Conservation (phyloP, 2,888 invertebrate species). For the Papilio demoleus region DNA sequence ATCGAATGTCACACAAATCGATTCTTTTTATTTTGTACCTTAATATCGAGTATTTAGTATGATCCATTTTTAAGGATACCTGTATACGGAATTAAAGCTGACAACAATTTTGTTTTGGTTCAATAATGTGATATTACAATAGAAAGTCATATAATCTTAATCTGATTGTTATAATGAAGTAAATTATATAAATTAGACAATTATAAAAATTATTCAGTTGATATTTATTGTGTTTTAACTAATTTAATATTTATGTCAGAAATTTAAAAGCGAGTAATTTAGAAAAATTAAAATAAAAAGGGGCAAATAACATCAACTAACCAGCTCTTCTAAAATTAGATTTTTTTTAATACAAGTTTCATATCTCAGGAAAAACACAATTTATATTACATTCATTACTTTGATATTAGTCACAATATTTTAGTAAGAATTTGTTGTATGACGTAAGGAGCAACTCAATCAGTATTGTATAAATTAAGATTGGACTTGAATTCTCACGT, state of each 20-base stretch:
- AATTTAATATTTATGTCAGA: too few relatives aligned
- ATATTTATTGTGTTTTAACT: too few relatives aligned
- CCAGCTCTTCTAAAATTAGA: neutral
- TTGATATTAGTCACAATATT: slow-evolving; percentile 6
- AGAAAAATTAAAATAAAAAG: too few relatives aligned
- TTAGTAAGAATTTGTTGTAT: neutral
- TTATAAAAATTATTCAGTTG: too few relatives aligned
- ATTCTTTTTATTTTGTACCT: slow-evolving; percentile 6
- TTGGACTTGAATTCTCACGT: slow-evolving; percentile 34
- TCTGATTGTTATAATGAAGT: neutral
- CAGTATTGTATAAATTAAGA: slow-evolving; percentile 44
- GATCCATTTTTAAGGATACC: slow-evolving; percentile 23
- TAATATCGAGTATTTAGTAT: neutral
- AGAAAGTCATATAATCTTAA: neutral
- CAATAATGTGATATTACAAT: slow-evolving; percentile 8
- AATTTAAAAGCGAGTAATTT: too few relatives aligned
- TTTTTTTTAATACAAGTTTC: too few relatives aligned
- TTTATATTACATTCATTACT: too few relatives aligned
- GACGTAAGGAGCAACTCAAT: slow-evolving; percentile 40
- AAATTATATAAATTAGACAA: neutral
- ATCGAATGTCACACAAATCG: neutral
- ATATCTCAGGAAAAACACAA: neutral
- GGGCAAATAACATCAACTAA: neutral
- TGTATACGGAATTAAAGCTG: slow-evolving; percentile 12
- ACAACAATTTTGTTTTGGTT: neutral